Percentiles rank a stretch among this genome's conserved stretches.
Conservation (phyloP, 1,140 invertebrate species). For the Drosophila pseudoobscura region DNA sequence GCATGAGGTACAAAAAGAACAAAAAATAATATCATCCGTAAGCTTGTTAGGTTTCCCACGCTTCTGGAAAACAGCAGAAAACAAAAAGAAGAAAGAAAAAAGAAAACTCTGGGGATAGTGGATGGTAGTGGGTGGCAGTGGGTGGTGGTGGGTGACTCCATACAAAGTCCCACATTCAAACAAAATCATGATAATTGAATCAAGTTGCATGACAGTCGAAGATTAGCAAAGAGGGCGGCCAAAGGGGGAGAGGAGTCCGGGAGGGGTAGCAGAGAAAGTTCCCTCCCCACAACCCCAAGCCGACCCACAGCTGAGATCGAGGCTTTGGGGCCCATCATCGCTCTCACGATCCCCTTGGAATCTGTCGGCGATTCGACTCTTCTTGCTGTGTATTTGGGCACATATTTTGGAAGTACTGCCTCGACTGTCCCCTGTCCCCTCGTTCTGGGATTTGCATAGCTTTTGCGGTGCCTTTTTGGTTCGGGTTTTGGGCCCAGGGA, state of each 20-base stretch:
- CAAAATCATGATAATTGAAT: slow-evolving; percentile 79
- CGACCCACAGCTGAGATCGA: too few relatives aligned
- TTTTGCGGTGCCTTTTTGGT: too few relatives aligned
- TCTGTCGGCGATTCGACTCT: too few relatives aligned
- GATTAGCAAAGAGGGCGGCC: slow-evolving; percentile 51
- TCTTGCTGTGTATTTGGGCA: too few relatives aligned
- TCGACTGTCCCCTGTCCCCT: too few relatives aligned
- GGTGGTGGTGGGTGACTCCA: slow-evolving; percentile 8
- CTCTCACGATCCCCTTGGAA: too few relatives aligned
- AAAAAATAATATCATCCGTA: slow-evolving; percentile 14
- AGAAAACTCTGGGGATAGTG: background rate
- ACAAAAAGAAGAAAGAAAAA: slow-evolving; percentile 5
- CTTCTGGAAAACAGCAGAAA: slow-evolving; percentile 35
- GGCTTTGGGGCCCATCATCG: too few relatives aligned
- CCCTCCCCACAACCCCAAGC: too few relatives aligned
- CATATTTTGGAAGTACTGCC: too few relatives aligned
- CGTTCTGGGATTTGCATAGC: too few relatives aligned
- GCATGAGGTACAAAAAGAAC: slow-evolving; percentile 47
- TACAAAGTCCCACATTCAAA: slow-evolving; percentile 20
- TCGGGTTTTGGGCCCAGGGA: too few relatives aligned
- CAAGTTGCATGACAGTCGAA: slow-evolving; percentile 73
- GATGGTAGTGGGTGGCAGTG: background rate
- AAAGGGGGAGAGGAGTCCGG: background rate
- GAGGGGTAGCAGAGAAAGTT: too few relatives aligned
- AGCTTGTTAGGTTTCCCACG: slow-evolving; percentile 71